Base-by-base conservation (phyloP, 1,140 invertebrate genomes). In the Drosophila willistoni region DNA sequence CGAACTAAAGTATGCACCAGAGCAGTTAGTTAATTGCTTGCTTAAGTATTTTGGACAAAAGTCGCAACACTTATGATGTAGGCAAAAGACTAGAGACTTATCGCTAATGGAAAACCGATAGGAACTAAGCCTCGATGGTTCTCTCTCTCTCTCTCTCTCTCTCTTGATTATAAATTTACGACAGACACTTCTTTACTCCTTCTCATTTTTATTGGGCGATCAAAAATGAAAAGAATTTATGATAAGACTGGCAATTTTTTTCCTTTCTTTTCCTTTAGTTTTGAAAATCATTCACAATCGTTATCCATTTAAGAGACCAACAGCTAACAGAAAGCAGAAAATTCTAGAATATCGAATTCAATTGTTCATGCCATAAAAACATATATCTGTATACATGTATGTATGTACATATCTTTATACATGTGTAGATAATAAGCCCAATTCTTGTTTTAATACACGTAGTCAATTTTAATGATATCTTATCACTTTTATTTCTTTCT, bases 381-480 rank as follows among this genome's bases (percentile, higher is more conserved):
- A 51, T 22, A 51, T 51, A 51, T 29, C 29, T 17, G 7, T 17
- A 17, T 10, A 29, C 10, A 44, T 19, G 19, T 19, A 42, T 14
- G 17, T 22, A 44, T 14, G 6, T 44, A 44, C n/a, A 3, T 22
- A 51, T 22, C 29, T 29, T 29, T 29, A 29, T 29, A 29, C 29
- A 51, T 51, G 12, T 51, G 13, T 9, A 47, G 14, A 17, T 17
- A 17, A 9, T 47, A 51, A 19, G 12, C 19, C 44, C 7, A 51
- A 51, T 51, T 51, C 17, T 22, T 22, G 17, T 51, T 51, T 22
- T 22, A 51, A 51, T 51, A 51, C 17, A 51, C 44, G 44, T 51
- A 22, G 44, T 19, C 44, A 51, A 51, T 22, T 22, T 51, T 22
- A 51, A 51, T 51, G 44, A 22, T 51, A 51, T 51, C 44, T 51